Percentiles rank a stretch among this genome's conserved stretches.
Conservation (phyloP, 2,888 invertebrate species). For the Coleophora deauratella region DNA sequence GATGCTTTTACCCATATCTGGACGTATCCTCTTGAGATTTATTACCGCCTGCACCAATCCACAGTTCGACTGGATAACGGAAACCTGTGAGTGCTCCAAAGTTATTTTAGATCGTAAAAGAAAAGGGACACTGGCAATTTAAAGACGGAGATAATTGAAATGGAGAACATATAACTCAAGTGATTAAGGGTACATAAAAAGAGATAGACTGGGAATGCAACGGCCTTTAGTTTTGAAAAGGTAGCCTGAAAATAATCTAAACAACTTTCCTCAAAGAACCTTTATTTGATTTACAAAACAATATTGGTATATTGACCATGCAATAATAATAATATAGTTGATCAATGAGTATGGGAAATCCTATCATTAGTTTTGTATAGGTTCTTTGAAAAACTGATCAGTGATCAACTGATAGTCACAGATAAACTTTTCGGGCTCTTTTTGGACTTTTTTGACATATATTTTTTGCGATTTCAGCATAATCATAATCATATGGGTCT, state of each 20-base stretch:
- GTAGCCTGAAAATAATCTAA: too few species aligned
- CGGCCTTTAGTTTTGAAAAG: too few species aligned
- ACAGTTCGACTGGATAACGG: slow-evolving; percentile 59
- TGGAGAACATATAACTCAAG: slow-evolving; percentile 20
- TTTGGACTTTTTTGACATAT: too few species aligned
- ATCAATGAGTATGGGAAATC: too few species aligned
- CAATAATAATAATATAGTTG: too few species aligned
- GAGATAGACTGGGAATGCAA: slow-evolving; percentile 23
- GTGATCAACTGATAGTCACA: too few species aligned
- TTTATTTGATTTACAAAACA: slow-evolving; percentile 24
- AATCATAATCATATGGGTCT: too few species aligned
- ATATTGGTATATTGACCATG: slow-evolving; percentile 27
- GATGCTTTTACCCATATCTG: slow-evolving; percentile 68
- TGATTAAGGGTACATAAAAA: slow-evolving; percentile 2
- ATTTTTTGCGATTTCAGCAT: too few species aligned
- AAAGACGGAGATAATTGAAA: slow-evolving; percentile 40
- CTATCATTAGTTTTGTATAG: too few species aligned
- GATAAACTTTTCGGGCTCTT: too few species aligned
- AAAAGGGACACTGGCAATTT: slow-evolving; percentile 33
- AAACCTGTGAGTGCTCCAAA: slow-evolving; percentile 47
- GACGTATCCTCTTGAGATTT: slow-evolving; percentile 45
- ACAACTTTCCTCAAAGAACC: too few species aligned
- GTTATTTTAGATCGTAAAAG: slow-evolving; percentile 52
- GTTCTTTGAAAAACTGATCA: too few species aligned
- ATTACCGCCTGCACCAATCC: slow-evolving; percentile 57